These are phyloP conservation scores for Microtus richardsoni DNA, from an alignment of 2,113 vertebrate genomes.

Conservation along the genomic window DNA sequence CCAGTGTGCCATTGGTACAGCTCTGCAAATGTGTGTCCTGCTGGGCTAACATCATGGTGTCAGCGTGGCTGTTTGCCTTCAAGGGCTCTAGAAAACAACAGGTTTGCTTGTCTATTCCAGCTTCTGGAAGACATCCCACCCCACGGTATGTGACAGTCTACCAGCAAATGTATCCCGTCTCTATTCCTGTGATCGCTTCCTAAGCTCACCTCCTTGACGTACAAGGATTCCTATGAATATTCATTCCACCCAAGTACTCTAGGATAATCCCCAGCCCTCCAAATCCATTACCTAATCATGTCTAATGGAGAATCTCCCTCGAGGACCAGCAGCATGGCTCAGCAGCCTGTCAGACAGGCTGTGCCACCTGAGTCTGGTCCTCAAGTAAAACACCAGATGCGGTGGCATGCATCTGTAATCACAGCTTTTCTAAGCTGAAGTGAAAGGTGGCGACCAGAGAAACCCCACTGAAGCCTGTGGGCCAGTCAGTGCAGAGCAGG, in stretches of 20 bases:
- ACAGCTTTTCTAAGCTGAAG: not conserved
- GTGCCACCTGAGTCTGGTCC: not conserved
- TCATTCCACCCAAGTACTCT: not conserved
- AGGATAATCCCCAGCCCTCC: not conserved
- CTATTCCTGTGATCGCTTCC: not conserved
- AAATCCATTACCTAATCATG: not conserved
- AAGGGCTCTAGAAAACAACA: fast-evolving
- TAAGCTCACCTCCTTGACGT: not conserved
- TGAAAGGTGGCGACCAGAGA: not conserved
- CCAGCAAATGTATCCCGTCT: not conserved
- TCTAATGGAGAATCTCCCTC: not conserved
- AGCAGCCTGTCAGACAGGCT: not conserved
- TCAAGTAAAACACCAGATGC: not conserved
- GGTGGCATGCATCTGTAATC: not conserved
- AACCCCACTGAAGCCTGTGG: not conserved
- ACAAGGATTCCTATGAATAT: not conserved
- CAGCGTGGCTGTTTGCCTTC: not conserved
- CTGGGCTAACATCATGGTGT: not conserved
- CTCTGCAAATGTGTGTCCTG: not conserved
- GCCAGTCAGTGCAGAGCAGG: not conserved
- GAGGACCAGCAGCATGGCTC: not conserved
- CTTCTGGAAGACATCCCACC: not conserved
- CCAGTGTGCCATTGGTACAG: not conserved
- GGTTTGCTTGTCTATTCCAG: not conserved
- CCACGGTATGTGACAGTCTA: not conserved